Evolutionary conservation across 1,140 invertebrate species (phyloP), one percentile per base, ranked within the genome.

Genomic region (Drosophila novamexicana): DNA sequence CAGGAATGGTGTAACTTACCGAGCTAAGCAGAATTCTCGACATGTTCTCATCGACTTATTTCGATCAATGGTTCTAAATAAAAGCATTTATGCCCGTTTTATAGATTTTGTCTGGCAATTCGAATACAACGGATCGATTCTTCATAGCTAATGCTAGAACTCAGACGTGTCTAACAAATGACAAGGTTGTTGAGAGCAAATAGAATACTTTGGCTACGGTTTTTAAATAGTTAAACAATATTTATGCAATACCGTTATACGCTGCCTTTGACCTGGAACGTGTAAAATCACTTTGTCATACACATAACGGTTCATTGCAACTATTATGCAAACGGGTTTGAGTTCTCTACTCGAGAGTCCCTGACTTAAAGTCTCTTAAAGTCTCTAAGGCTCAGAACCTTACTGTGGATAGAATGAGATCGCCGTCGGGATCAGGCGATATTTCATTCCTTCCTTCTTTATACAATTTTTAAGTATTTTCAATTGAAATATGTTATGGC

Each of bases 161-260:
- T 29, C 5, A 5, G 22, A 29, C 22, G 22, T 29, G 22, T 29
- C 22, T 29, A 29, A n/a, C 6, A 42, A 16, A 47, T 47, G 45
- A 5, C 49, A 50, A 29, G 54, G 57, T 69, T 52, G 56, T 52
- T 40, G 63, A 54, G 64, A 49, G 56, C 50, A 64, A 76, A 12
- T 52, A 50, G 58, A 71, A 57, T 59, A 58, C 37, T 77, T 77
- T 77, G 44, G 75, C 29, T 53, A 77, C 59, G 75, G 75, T 71
- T 71, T 45, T 77, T 77, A 77, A 77, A 32, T 29, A 12, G 47
- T 49, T 50, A 29, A 32, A 50, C 7, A 50, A 29, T 22, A 1
- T 10, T 18, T 18, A 47, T 47, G 40, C 39, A 40, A n/a, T 7
- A 29, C 22, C 5, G 22, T 29, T 29, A 29, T 29, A 29, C 22